Percentiles rank a stretch among this genome's conserved stretches.
phyloP scores from a whole-genome alignment of 2,888 invertebrate genomes.

The Drosophila longiperda region DNA sequence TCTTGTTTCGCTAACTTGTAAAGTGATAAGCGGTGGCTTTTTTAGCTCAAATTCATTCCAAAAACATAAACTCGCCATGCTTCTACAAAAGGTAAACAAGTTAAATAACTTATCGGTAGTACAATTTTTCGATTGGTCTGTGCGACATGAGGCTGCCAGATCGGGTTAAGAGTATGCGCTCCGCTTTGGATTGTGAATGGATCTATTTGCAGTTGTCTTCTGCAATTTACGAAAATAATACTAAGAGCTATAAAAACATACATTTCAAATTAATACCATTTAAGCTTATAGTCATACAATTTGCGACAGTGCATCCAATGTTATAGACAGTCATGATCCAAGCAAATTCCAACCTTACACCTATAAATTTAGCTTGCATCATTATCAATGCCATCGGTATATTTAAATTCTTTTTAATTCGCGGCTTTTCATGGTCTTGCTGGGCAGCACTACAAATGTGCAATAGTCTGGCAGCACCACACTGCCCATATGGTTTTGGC shows the following conservation, averaged over 20 bases:
- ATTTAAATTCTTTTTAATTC: constrained; percentile 12
- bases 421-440: not conserved
- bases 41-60: constrained; percentile 83
- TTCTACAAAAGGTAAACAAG: constrained; percentile 33
- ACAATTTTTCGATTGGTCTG: not conserved
- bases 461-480: constrained; percentile 30
- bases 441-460: constrained; percentile 14
- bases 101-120: constrained; percentile 4
- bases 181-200: not conserved
- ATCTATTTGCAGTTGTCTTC: not conserved
- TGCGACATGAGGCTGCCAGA: constrained; percentile 20
- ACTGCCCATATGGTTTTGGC: constrained; percentile 33
- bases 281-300: not conserved
- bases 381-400: not conserved
- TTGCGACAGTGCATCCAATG: not conserved
- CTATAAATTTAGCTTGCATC: not conserved
- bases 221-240: not conserved
- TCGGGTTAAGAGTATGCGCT: not conserved
- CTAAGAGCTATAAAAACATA: not conserved
- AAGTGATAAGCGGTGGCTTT: constrained; percentile 79
- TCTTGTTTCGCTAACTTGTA: constrained; percentile 55
- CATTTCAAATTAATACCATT: not conserved
- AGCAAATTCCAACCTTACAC: not conserved
- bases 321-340: not conserved
- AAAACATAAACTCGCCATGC: constrained; percentile 70